Base-by-base conservation (phyloP, 2,888 invertebrate species). In the Parasteatoda lunata region DNA sequence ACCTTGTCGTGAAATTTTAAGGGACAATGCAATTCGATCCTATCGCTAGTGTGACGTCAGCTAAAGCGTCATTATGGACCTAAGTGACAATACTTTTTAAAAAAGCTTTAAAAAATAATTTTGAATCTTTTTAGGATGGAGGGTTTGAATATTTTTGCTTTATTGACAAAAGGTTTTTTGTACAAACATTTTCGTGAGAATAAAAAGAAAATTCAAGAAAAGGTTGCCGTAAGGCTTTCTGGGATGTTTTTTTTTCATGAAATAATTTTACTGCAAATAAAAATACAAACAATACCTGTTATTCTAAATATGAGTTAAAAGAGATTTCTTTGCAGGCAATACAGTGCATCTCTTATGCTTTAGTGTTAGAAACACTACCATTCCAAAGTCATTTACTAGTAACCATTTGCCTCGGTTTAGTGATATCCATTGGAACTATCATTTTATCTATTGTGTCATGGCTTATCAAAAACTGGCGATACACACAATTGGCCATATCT, bases 401-500 rank as follows among this genome's bases (percentile, higher is more conserved):
- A 3, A 78, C 77, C 5, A 70, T 89, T 6, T 84, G 71, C 11
- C 70, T 87, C 52, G 69, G 77, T 13, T 66, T 82, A 5, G 89
- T 90, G n/a, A 73, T 76, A 48, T 85, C 89, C 8, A 45, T 84
- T 3, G 87, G 89, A 1, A 59, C 86, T 13, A 76, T 89, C 11
- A 52, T 79, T 13, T 30, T 89, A n/a, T 88, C 89, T 11, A 54
- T 90, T 11, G 69, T 90, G 15, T 77, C 89, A 13, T 89, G 89
- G 88, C 82, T 89, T n/a, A 88, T 90, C n/a, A 71, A 83, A 8
- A 86, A 89, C 45, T 90, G 90, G 90, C 84, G 89, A 9, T 90
- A 89, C 78, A 84, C 89, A 11, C 90, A 90, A 64, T 65, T 90
- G 13, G 89, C 90, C 6, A 84, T 90, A 13, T 88, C 89, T 13